Evolutionary conservation across 1,140 invertebrate genomes (phyloP).

Genomic region (Phenacoccus solenopsis): DNA sequence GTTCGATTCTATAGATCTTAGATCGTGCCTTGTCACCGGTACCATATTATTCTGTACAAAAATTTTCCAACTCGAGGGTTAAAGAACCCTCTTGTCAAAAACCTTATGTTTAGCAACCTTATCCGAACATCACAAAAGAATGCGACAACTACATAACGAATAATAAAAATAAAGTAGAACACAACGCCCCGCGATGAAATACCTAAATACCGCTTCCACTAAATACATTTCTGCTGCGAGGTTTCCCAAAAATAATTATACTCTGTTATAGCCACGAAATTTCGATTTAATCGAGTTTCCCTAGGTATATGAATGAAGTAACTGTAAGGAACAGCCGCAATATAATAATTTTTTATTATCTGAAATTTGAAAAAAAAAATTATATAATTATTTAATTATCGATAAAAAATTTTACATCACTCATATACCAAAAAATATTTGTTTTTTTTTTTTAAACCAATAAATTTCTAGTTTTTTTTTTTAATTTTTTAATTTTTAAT

Average conservation of each 20-base stretch:
- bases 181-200: neutral
- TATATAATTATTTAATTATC: too few species aligned
- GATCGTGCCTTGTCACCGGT: neutral
- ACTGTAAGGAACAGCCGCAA: too few species aligned
- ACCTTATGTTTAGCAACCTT: neutral
- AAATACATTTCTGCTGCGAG: neutral
- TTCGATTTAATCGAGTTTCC: too few species aligned
- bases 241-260: neutral
- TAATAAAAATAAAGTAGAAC: neutral
- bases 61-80: neutral
- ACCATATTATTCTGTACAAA: neutral
- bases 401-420: too few species aligned
- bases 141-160: neutral
- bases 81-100: conserved; percentile 1
- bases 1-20: neutral
- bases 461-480: too few species aligned
- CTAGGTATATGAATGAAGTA: too few species aligned
- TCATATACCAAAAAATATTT: too few species aligned
- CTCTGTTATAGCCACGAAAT: too few species aligned
- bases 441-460: too few species aligned
- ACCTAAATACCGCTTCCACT: neutral
- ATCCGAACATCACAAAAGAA: neutral
- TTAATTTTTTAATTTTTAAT: too few species aligned
- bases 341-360: too few species aligned
- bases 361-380: too few species aligned